Base-by-base conservation (phyloP, 2,888 invertebrate genomes). In the Amiota communis region DNA sequence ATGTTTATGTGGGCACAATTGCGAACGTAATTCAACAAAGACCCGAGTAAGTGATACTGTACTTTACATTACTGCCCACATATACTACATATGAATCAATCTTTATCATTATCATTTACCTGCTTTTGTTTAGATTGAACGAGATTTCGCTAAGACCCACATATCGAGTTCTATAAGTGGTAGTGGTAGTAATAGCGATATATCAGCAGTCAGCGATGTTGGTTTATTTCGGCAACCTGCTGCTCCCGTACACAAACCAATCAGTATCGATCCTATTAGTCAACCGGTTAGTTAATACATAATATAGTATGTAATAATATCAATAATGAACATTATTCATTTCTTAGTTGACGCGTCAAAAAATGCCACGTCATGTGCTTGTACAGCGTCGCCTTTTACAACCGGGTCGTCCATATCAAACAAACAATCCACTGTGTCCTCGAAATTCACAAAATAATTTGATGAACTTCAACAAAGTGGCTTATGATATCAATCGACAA, bases 361-460 rank as follows among this genome's bases (percentile, higher is more conserved):
- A 85, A 78, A 78, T 87, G 73, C 87, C 88, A 8, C 86, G 88
- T 0, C 93, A 93, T 83, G 93, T 95, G 6, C 93, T 96, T 1
- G 95, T 96, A 20, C 95, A 95, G 88, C 90, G 96, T 8, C 92
- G 83, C 0, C 36, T 94, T 83, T 90, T 95, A 80, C 94, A 94
- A 61, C 91, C 95, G 81, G 93, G 94, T 15, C 81, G 83, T 12
- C 71, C 78, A 15, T 78, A 77, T 51, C 83, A 81, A n/a, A 72
- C 80, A 8, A 15, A 48, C 0, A 88, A 88, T 74, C 76, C 87
- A 65, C 76, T 88, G 8, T 81, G 81, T 17, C 75, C 81, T 9
- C 85, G 85, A 10, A 82, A 84, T 61, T 67, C 86, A 10, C 86
- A 86, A 65, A 85, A 84, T 64, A 84, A 84, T 9, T 77, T 81